Evolutionary conservation across 2,113 vertebrate species (phyloP), one percentile per base, ranked within the genome.

Genomic region (Trinectes maculatus): DNA sequence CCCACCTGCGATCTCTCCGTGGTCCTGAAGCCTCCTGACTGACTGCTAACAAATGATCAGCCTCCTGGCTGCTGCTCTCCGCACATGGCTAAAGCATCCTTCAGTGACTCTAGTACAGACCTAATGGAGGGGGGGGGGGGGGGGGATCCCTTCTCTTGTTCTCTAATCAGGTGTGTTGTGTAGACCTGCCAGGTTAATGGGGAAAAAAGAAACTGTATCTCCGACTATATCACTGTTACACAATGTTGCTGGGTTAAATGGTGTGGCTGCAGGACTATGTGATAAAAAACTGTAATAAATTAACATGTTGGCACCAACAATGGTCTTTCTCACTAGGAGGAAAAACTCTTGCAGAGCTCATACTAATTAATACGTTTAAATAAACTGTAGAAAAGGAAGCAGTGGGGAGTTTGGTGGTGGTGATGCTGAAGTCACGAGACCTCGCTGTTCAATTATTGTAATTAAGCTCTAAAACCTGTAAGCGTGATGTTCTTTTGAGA

Each of bases 11-110:
- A 48, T 63, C 26, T 64, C 34, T 15, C 19, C 62, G 53, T 55
- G 60, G 48, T 58, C 54, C 4, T 54, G 39, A 2, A 73, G 46
- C 48, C 31, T 55, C 33, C 57, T 46, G 46, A 77, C 54, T 64
- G 68, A 69, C 56, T 15, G n/a, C 53, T 57, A 60, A 79, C 63
- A 71, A 74, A 80, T 42, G 63, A 79, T 79, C 63, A 42, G 74
- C 44, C 21, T 57, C 40, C 42, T 34, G 62, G 52, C 66, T 44
- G 52, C 66, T 44, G 64, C 53, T 70, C 55, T 71, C 9, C 39
- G 36, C 28, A 13, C 49, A 24, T 8, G 40, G 39, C 16, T 69
- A 37, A 64, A 66, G 59, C 2, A 40, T 61, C 31, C 59, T 34
- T 21, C 31, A 37, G 43, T 16, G 24, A 18, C 37, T 18, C 47